These are phyloP conservation scores for Synanthedon andrenaeformis DNA, from an alignment of 2,888 invertebrate species.

Conservation along the genomic window DNA sequence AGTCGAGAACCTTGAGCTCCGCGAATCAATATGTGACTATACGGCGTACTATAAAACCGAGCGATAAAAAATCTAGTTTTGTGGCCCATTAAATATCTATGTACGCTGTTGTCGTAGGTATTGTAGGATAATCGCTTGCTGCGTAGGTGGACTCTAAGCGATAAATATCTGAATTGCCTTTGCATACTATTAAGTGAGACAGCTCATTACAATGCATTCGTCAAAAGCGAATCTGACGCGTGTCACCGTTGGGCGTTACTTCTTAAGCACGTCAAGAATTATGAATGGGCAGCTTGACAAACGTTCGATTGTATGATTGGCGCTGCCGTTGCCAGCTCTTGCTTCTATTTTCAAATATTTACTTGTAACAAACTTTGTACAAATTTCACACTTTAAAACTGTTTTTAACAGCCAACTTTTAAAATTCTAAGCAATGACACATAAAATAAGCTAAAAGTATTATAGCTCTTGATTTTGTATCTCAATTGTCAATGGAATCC, in stretches of 20 bases:
- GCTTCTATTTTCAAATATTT: slow-evolving; percentile 29
- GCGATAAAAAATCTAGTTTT: slow-evolving; percentile 25
- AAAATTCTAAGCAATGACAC: no score
- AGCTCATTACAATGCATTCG: slow-evolving; percentile 31
- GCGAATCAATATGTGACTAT: background rate
- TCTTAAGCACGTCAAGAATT: slow-evolving; percentile 19
- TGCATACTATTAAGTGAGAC: slow-evolving; percentile 27
- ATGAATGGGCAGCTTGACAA: slow-evolving; percentile 35
- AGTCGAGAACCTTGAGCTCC: background rate
- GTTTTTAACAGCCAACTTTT: no score
- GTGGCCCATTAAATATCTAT: slow-evolving; percentile 20
- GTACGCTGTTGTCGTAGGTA: slow-evolving; percentile 10
- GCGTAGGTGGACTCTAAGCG: slow-evolving; percentile 24
- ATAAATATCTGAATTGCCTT: slow-evolving; percentile 26
- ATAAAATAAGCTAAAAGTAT: no score
- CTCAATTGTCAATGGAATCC: no score
- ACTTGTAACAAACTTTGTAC: slow-evolving; percentile 10
- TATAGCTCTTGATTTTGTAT: no score
- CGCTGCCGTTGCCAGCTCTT: slow-evolving; percentile 24
- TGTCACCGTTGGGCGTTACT: slow-evolving; percentile 32
- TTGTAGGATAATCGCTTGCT: slow-evolving; percentile 7
- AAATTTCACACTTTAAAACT: no score
- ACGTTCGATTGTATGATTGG: slow-evolving; percentile 23
- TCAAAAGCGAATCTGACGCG: slow-evolving; percentile 28
- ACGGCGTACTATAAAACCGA: slow-evolving; percentile 2